Evolutionary conservation across 2,888 invertebrate genomes (phyloP).

Genomic region (Andrena marginata): DNA sequence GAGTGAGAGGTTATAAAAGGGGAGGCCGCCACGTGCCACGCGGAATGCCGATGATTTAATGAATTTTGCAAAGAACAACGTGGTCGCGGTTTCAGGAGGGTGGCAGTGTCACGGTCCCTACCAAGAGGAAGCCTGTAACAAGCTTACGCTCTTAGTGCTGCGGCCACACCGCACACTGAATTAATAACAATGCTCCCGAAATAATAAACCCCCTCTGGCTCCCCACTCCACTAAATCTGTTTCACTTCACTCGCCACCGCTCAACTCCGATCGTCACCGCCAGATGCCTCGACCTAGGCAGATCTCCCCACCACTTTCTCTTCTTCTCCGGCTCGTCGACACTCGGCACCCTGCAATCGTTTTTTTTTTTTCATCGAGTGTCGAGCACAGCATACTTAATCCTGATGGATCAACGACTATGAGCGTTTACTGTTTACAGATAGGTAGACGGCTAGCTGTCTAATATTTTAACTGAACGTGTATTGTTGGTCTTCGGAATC

Average conservation of each 20-base stretch:
- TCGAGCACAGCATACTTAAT: neutral
- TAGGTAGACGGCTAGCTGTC: no score
- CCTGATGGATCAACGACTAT: conserved; percentile 1
- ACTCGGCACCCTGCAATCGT: neutral
- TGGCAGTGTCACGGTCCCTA: conserved; percentile 51
- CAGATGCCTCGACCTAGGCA: neutral
- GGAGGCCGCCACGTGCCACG: conserved; percentile 68
- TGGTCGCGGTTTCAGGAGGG: conserved; percentile 35
- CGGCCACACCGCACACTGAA: conserved; percentile 72
- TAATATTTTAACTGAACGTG: no score
- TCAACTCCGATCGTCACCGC: neutral
- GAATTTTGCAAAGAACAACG: conserved; percentile 78
- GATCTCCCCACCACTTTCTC: no score
- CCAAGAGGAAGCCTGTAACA: conserved; percentile 68
- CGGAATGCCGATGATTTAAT: conserved; percentile 81
- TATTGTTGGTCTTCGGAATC: no score
- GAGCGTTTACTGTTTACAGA: no score
- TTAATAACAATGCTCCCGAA: conserved; percentile 78
- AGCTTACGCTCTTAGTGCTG: conserved; percentile 79
- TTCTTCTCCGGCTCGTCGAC: neutral
- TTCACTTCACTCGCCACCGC: conserved; percentile 9
- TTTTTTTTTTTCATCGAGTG: neutral
- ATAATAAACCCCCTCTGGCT: conserved; percentile 65
- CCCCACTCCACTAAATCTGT: conserved; percentile 25
- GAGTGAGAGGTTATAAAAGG: conserved; percentile 48